phyloP scores from a whole-genome alignment of 2,888 invertebrate genomes.

The Cryptocephalus moraei region DNA sequence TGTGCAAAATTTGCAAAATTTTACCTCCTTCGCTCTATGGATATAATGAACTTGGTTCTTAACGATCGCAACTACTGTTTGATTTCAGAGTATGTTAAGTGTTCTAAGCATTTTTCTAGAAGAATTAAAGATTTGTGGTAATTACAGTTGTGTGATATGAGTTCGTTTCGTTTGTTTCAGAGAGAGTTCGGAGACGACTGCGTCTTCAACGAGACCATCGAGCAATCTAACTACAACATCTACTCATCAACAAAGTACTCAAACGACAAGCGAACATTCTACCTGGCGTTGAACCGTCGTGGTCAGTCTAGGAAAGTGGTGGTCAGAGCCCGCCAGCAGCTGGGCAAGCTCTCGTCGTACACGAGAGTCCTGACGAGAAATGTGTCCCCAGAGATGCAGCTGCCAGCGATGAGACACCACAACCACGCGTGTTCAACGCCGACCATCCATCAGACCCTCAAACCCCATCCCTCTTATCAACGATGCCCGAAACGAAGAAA shows the following conservation, averaged over 20 bases:
- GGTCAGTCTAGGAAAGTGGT: slow-evolving; percentile 65
- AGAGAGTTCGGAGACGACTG: slow-evolving; percentile 71
- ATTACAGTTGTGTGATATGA: no score
- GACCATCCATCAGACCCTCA: slow-evolving; percentile 19
- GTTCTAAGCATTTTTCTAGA: no score
- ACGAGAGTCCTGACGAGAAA: slow-evolving; percentile 58
- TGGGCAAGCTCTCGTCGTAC: slow-evolving; percentile 66
- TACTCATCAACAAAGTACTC: slow-evolving; percentile 70
- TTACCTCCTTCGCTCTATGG: no score
- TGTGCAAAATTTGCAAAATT: no score
- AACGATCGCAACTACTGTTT: no score
- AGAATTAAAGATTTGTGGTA: no score
- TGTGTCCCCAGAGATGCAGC: slow-evolving; percentile 44
- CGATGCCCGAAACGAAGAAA: slow-evolving; percentile 41
- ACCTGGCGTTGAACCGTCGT: slow-evolving; percentile 64
- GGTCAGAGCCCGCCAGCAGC: slow-evolving; percentile 51
- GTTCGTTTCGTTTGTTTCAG: slow-evolving; percentile 50
- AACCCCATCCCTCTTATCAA: slow-evolving; percentile 33
- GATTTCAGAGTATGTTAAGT: no score
- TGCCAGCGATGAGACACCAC: slow-evolving; percentile 39
- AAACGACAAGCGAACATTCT: slow-evolving; percentile 57
- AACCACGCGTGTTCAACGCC: slow-evolving; percentile 27
- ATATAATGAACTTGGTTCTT: no score
- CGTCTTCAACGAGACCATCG: slow-evolving; percentile 79
- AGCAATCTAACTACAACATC: slow-evolving; percentile 76